Conservation (phyloP, 1,140 invertebrate species). For the Ceratitis capitata region DNA sequence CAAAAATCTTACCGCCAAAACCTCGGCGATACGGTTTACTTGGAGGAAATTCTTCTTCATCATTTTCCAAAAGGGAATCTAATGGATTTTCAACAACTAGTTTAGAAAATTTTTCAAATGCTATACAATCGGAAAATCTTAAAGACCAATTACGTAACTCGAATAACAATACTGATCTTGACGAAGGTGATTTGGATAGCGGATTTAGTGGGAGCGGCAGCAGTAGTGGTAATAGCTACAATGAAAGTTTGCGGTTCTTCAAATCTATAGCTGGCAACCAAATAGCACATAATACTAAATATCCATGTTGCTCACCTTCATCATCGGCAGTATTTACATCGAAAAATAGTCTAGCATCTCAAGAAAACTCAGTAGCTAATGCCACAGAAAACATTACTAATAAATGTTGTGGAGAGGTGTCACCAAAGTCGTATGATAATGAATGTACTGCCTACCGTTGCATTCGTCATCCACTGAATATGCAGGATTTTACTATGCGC, state of each 20-base stretch:
- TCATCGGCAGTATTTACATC: constrained; percentile 60
- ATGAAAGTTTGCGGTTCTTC: constrained; percentile 71
- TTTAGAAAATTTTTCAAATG: constrained; percentile 73
- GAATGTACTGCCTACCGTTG: constrained; percentile 54
- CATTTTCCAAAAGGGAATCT: constrained; percentile 43
- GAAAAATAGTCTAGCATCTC: constrained; percentile 62
- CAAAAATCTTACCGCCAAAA: constrained; percentile 57
- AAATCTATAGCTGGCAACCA: constrained; percentile 51
- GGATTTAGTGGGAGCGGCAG: constrained; percentile 79
- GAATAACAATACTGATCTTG: constrained; percentile 72
- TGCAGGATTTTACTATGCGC: constrained; percentile 53
- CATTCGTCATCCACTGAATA: constrained; percentile 56
- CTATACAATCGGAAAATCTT: constrained; percentile 69
- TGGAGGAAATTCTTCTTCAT: constrained; percentile 51
- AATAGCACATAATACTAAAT: constrained; percentile 49
- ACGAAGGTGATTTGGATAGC: constrained; percentile 79
- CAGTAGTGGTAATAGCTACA: constrained; percentile 81
- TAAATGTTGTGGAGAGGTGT: neutral
- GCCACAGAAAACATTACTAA: too few relatives aligned
- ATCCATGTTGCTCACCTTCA: constrained; percentile 59
- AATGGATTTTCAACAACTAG: constrained; percentile 56
- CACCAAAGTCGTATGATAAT: neutral
- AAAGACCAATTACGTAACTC: constrained; percentile 72
- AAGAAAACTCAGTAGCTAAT: constrained; percentile 49
- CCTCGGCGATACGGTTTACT: constrained; percentile 56